Percentiles rank a stretch among this genome's conserved stretches.
These are phyloP conservation scores for Pantherophis alleghaniensis DNA, from an alignment of 2,797 vertebrate genomes.

Conservation along the genomic window DNA sequence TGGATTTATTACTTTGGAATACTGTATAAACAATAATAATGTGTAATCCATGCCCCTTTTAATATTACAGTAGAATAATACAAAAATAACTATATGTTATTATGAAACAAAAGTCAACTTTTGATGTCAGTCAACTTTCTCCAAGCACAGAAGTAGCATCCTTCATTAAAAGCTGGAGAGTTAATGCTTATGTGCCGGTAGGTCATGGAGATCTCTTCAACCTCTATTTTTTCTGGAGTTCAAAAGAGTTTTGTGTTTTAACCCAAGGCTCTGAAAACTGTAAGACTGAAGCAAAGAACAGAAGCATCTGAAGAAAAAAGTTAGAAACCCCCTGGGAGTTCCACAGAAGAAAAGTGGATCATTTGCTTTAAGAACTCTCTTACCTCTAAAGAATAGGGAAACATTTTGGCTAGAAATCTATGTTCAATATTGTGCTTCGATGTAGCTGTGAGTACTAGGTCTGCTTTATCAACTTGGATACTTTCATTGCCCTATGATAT, in stretches of 20 bases:
- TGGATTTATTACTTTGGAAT: neutral
- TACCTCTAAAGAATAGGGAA: neutral
- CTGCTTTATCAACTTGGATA: neutral
- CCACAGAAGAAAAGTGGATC: neutral
- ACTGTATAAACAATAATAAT: neutral
- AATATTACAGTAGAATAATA: neutral
- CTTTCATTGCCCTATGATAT: neutral
- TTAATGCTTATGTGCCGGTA: neutral
- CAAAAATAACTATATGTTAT: neutral
- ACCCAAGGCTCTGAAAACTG: neutral
- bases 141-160: neutral
- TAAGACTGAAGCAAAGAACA: neutral
- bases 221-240: neutral
- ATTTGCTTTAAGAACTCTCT: neutral
- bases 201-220: neutral
- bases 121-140: neutral
- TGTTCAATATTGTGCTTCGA: neutral
- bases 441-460: neutral
- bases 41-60: neutral
- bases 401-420: neutral
- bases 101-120: neutral
- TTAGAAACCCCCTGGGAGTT: neutral
- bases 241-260: neutral
- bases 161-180: neutral
- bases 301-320: neutral